Conservation (phyloP, 2,888 invertebrate genomes). For the Diplazon laetatorius region DNA sequence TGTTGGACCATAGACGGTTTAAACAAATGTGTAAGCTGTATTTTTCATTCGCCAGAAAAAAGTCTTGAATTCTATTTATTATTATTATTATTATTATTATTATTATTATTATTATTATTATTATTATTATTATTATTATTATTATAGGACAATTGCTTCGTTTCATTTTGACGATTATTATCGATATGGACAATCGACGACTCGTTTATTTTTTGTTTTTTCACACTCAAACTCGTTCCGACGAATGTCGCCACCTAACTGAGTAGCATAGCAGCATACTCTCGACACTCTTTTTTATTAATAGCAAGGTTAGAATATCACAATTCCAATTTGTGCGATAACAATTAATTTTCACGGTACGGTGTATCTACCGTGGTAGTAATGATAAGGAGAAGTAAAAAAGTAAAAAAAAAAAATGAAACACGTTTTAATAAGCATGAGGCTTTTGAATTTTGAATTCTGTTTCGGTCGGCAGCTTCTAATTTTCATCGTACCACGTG, state of each 20-base stretch:
- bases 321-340: neutral
- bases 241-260: neutral
- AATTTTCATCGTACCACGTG: neutral
- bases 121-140: too few relatives aligned
- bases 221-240: neutral
- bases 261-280: neutral
- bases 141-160: neutral
- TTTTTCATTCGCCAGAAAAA: neutral
- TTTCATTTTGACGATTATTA: slow-evolving; percentile 5
- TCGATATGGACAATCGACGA: slow-evolving; percentile 6
- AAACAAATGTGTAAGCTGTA: neutral
- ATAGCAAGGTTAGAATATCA: neutral
- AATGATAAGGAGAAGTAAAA: neutral
- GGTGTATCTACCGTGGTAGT: neutral
- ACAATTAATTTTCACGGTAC: neutral
- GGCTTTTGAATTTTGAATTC: neutral
- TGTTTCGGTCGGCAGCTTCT: neutral
- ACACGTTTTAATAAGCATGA: neutral
- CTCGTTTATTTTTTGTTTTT: slow-evolving; percentile 14
- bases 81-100: too few relatives aligned
- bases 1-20: neutral
- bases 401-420: neutral
- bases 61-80: too few relatives aligned
- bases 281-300: neutral
- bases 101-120: too few relatives aligned